Conservation (phyloP, 2,113 vertebrate species). For the Ia io region DNA sequence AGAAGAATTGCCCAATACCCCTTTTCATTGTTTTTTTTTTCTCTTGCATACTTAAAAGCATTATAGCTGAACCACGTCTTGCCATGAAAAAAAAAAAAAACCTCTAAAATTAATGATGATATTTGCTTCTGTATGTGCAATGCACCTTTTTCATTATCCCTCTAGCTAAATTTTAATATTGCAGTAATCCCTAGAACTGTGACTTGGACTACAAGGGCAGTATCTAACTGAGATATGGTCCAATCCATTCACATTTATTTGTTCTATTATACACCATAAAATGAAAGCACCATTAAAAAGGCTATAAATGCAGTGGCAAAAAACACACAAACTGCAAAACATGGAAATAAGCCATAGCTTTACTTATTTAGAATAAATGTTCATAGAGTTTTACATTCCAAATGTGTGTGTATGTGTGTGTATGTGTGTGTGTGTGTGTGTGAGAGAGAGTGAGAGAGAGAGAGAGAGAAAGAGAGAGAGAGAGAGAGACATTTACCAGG, state of each 20-base stretch:
- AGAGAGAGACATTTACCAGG: not conserved
- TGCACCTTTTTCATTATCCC: slow-evolving; percentile 63
- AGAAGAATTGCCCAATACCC: slow-evolving; percentile 1
- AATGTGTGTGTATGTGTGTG: not conserved
- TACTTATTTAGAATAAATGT: slow-evolving; percentile 29
- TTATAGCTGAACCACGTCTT: slow-evolving; percentile 13
- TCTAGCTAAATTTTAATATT: slow-evolving; percentile 68
- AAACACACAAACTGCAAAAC: not conserved
- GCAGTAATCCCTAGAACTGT: slow-evolving; percentile 46
- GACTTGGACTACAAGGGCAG: slow-evolving; percentile 43
- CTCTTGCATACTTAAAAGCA: not conserved
- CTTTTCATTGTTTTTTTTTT: slow-evolving; percentile 49
- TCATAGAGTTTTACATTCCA: not conserved
- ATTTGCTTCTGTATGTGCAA: not conserved
- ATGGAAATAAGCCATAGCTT: not conserved
- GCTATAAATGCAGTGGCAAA: not conserved
- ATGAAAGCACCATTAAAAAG: slow-evolving; percentile 41
- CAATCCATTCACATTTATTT: slow-evolving; percentile 61
- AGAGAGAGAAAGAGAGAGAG: not conserved
- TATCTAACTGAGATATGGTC: slow-evolving; percentile 38
- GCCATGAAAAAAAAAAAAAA: not conserved
- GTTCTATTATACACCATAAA: slow-evolving; percentile 44
- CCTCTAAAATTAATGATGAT: slow-evolving; percentile 65
- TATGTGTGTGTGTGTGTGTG: too few species aligned
- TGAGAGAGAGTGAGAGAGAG: not conserved